Percentiles rank a stretch among this genome's conserved stretches.
Conservation (phyloP, 1,140 invertebrate genomes). For the Nebria ingens region DNA sequence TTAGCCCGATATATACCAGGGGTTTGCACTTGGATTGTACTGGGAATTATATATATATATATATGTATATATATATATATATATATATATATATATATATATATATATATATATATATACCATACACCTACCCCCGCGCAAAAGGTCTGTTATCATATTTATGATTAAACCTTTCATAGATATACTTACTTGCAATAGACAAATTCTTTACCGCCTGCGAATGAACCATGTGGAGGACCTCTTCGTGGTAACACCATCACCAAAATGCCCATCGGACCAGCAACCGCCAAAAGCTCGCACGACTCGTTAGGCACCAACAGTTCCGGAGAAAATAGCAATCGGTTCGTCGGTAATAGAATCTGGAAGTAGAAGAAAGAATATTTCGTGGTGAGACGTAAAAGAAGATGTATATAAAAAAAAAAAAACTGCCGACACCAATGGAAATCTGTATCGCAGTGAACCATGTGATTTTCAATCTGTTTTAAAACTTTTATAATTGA, state of each 20-base stretch:
- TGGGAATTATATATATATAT: no score
- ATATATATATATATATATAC: no score
- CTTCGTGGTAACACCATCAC: conserved; percentile 27
- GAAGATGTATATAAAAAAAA: no score
- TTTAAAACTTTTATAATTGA: conserved; percentile 34
- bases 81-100: no score
- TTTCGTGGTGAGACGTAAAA: no score
- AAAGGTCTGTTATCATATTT: no score
- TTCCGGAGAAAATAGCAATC: conserved; percentile 27
- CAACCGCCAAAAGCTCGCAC: conserved; percentile 25
- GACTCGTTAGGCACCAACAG: conserved; percentile 25
- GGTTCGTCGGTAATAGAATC: conserved; percentile 28
- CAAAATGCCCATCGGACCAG: conserved; percentile 26
- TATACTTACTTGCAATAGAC: conserved; percentile 31
- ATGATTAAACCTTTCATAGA: no score
- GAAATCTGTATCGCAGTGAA: conserved; percentile 21
- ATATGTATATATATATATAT: conserved; percentile 1
- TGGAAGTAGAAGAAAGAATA: conserved; percentile 18
- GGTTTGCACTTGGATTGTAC: no score
- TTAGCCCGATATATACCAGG: no score
- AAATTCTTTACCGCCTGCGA: conserved; percentile 30
- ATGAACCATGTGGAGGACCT: conserved; percentile 29
- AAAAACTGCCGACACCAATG: no score
- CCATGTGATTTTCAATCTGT: conserved; percentile 32
- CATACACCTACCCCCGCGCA: no score